Evolutionary conservation across 2,797 vertebrate species (phyloP), one percentile per base, ranked within the genome.

Genomic region (Acestrorhynchus altus): DNA sequence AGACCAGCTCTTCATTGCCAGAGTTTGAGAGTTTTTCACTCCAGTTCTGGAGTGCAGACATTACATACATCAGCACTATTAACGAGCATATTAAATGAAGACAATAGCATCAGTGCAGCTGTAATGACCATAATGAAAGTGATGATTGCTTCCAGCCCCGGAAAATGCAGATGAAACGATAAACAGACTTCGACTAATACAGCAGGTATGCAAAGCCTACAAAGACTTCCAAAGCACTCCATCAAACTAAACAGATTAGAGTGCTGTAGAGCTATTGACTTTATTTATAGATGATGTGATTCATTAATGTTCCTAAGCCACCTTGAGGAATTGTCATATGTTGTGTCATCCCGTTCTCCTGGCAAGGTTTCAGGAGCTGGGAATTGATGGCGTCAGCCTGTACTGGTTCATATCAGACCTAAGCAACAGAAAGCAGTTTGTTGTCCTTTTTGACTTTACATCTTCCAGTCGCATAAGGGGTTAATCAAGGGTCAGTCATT

Each of bases 11-110:
- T 31, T 31, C 4, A 24, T n/a, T 4, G 64, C 0, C 16, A 42
- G 40, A 22, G 8, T 31, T 60, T 11, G 20, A 2, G 16, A 6
- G 40, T 39, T 70, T 74, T 46, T 35, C 59, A 51, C 40, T 70
- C 54, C 9, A 20, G 20, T 64, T 18, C 24, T 44, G 15, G 24
- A 18, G 22, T 18, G 16, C n/a, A 60, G 71, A 61, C 28, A 31
- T 67, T 80, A 63, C 69, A 82, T 63, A 57, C 68, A 69, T 81
- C 77, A 79, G 79, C 22, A 63, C 54, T 66, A 82, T 82, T 80
- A 82, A 82, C 15, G 4, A 65, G 60, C 24, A 49, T 66, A 71
- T 81, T 83, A 76, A 78, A 80, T 68, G 22, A 72, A 57, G 77
- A 67, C 72, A 76, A 57, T 72, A 54, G 74, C 31, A 59, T 54